These are phyloP conservation scores for Lamproptera curius DNA, from an alignment of 2,888 invertebrate genomes.

Conservation along the genomic window DNA sequence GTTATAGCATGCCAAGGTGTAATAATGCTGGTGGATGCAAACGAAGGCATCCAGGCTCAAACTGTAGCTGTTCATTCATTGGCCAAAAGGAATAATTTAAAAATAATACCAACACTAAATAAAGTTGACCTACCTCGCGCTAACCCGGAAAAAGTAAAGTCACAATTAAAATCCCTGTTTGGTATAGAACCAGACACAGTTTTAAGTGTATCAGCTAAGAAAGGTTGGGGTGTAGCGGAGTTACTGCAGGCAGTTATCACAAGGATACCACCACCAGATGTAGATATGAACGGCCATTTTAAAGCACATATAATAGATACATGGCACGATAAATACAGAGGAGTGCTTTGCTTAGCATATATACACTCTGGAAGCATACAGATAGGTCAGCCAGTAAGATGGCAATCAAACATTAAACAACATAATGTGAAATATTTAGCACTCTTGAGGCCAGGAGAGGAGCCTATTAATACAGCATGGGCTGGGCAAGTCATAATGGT, in stretches of 20 bases:
- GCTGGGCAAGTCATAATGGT: constrained; percentile 97
- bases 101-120: constrained; percentile 95
- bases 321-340: constrained; percentile 94
- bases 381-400: constrained; percentile 87
- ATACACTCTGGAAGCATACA: constrained; percentile 86
- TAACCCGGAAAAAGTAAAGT: constrained; percentile 87
- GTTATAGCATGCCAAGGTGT: constrained; percentile 96
- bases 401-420: constrained; percentile 82
- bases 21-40: constrained; percentile 95
- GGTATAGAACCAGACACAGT: constrained; percentile 85
- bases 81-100: constrained; percentile 88
- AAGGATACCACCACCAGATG: constrained; percentile 86
- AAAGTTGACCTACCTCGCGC: constrained; percentile 97
- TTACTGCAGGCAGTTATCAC: constrained; percentile 88
- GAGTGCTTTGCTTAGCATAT: constrained; percentile 87
- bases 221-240: constrained; percentile 89
- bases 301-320: constrained; percentile 94
- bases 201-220: constrained; percentile 94
- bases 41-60: constrained; percentile 97
- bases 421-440: constrained; percentile 90
- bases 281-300: constrained; percentile 79
- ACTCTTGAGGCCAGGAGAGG: constrained; percentile 87
- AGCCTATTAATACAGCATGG: constrained; percentile 79
- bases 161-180: constrained; percentile 89
- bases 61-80: constrained; percentile 98